These are phyloP conservation scores for Clarias laeviceps DNA, from an alignment of 2,797 vertebrate genomes.

Conservation along the genomic window DNA sequence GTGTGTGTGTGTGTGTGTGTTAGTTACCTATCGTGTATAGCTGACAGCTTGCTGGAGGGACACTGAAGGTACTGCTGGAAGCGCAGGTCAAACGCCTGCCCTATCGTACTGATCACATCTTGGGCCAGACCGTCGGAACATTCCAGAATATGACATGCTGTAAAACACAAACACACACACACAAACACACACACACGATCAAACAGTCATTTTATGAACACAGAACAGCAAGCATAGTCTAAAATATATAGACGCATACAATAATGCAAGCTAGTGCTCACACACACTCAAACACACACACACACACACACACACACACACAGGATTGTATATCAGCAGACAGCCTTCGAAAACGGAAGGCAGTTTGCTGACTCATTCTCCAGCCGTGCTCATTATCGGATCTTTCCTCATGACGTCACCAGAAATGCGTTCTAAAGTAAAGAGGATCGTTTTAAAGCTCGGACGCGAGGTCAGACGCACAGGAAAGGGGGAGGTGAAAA, in stretches of 20 bases:
- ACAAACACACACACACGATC: neutral
- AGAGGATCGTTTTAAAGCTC: conserved; percentile 26
- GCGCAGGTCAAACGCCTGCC: conserved; percentile 96
- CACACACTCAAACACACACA: neutral
- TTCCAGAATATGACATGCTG: conserved; percentile 97
- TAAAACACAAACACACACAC: conserved; percentile 27
- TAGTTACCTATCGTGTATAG: conserved; percentile 87
- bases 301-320: conserved; percentile 14
- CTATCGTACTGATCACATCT: conserved; percentile 95
- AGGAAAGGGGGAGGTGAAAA: conserved; percentile 12
- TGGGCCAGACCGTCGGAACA: conserved; percentile 93
- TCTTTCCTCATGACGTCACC: conserved; percentile 47
- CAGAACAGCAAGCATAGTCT: conserved; percentile 28
- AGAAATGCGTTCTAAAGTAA: conserved; percentile 39
- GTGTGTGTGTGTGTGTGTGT: neutral
- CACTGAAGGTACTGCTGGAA: conserved; percentile 97
- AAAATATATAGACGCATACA: neutral
- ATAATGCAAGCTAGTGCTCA: neutral
- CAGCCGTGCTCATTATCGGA: conserved; percentile 37
- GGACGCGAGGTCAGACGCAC: conserved; percentile 34
- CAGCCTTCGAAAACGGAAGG: conserved; percentile 37
- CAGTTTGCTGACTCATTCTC: conserved; percentile 52
- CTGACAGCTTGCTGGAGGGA: conserved; percentile 86
- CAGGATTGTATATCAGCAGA: conserved; percentile 49
- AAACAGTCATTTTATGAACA: neutral